Percentiles rank a stretch among this genome's conserved stretches.
phyloP scores from a whole-genome alignment of 2,797 vertebrate species.

The Mormyrus proboscirostris region DNA sequence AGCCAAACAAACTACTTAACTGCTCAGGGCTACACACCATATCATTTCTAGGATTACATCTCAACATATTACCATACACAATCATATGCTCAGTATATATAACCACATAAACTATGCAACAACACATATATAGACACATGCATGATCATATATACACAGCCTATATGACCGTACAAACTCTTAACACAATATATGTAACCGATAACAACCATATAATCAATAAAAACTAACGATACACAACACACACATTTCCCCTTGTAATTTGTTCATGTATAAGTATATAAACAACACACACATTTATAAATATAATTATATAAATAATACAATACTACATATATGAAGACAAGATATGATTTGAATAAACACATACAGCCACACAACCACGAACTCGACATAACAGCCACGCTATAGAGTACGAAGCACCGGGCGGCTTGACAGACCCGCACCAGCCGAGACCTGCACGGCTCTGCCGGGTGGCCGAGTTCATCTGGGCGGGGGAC shows the following conservation, averaged over 20 bases:
- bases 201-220: background rate
- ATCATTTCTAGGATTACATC: background rate
- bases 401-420: background rate
- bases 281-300: background rate
- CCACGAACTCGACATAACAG: background rate
- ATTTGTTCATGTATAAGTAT: background rate
- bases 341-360: background rate
- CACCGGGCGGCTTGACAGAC: background rate
- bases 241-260: background rate
- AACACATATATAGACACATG: background rate
- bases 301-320: background rate
- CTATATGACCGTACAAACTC: background rate
- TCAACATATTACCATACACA: background rate
- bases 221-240: background rate
- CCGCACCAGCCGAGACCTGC: background rate
- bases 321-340: background rate
- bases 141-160: background rate
- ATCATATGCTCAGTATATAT: background rate
- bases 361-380: background rate
- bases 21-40: background rate
- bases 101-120: background rate
- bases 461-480: background rate
- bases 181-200: background rate
- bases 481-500: background rate
- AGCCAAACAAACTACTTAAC: background rate